A percentile compares a stretch with the other conserved stretches of the same genome.
phyloP scores from a whole-genome alignment of 2,888 invertebrate species.

The Drosophila pseudotalamancana region DNA sequence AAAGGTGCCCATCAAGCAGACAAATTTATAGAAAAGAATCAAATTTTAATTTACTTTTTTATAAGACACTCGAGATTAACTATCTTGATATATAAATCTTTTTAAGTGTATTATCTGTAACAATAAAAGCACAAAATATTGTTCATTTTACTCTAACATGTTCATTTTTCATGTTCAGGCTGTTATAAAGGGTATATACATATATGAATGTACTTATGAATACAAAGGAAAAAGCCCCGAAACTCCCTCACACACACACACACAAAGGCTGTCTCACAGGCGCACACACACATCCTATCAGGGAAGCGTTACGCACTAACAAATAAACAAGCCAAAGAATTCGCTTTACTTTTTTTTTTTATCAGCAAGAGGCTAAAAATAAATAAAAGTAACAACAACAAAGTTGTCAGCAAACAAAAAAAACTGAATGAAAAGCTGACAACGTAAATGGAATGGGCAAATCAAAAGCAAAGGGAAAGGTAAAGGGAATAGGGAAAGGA shows the following conservation, averaged over 20 bases:
- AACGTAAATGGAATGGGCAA: constrained; percentile 27
- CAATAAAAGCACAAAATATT: too few relatives aligned
- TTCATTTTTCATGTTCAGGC: neutral
- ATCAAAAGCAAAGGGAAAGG: too few relatives aligned
- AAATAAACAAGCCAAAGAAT: constrained; percentile 27
- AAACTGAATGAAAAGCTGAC: constrained; percentile 43
- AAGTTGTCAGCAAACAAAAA: constrained; percentile 33
- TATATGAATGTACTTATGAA: too few relatives aligned
- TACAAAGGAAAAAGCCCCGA: constrained; percentile 9
- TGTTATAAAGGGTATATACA: neutral
- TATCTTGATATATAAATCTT: too few relatives aligned
- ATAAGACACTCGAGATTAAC: too few relatives aligned
- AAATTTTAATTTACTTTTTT: too few relatives aligned
- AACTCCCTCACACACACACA: neutral
- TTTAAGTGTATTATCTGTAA: too few relatives aligned
- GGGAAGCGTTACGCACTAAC: constrained; percentile 21
- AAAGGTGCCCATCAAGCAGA: too few relatives aligned
- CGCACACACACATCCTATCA: constrained; percentile 11
- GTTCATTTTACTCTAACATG: neutral
- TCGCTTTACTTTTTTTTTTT: constrained; percentile 31
- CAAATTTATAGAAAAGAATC: too few relatives aligned
- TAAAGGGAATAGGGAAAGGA: too few relatives aligned
- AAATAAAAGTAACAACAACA: constrained; percentile 21
- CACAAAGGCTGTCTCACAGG: neutral
- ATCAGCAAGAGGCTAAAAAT: constrained; percentile 49